Evolutionary conservation across 2,888 invertebrate species (phyloP).

Genomic region (Euspilapteryx auroguttella): DNA sequence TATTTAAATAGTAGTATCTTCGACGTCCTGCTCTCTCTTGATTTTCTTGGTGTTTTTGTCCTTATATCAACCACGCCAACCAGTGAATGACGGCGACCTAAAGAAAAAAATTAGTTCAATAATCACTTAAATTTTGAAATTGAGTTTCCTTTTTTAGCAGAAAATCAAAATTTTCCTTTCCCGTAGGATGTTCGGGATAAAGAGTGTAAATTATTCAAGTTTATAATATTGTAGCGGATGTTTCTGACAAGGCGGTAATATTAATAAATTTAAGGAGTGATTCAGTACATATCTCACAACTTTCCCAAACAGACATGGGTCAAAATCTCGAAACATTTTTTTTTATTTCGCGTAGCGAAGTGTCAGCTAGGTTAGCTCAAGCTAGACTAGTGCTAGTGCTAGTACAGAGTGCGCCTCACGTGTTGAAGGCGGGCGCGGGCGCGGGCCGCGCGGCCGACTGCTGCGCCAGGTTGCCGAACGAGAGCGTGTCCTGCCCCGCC

Average conservation of each 20-base stretch:
- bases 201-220: too few species aligned
- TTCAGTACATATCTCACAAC: too few species aligned
- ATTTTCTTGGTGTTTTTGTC: background rate
- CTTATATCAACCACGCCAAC: constrained; percentile 42
- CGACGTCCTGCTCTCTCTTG: background rate
- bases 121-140: background rate
- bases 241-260: too few species aligned
- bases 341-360: too few species aligned
- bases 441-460: constrained; percentile 33
- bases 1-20: background rate
- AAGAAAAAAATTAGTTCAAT: constrained; percentile 2
- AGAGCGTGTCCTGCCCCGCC: constrained; percentile 65
- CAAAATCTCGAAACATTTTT: too few species aligned
- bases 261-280: too few species aligned
- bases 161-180: too few species aligned
- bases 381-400: background rate
- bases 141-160: background rate
- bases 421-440: constrained; percentile 32
- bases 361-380: background rate
- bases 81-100: constrained; percentile 52
- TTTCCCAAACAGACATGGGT: too few species aligned
- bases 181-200: too few species aligned
- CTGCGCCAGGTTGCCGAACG: constrained; percentile 67
- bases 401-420: constrained; percentile 24
- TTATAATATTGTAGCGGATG: too few species aligned